Evolutionary conservation across 2,888 invertebrate genomes (phyloP), one percentile per base, ranked within the genome.

Genomic region (Steromphala cineraria): DNA sequence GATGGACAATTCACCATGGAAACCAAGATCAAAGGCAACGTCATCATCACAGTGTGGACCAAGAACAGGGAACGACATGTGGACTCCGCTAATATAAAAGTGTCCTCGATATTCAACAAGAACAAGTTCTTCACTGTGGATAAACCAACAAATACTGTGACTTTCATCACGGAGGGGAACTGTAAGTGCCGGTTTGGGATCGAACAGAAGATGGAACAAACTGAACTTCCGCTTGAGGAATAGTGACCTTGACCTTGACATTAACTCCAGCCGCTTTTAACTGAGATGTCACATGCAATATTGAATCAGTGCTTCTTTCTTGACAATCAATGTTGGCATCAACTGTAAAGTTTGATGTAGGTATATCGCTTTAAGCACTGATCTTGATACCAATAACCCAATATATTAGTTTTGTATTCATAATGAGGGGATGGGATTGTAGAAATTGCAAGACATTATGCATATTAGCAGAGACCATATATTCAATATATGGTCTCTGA

Each of bases 171-270:
- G 0, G 84, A 87, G 24, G 93, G 93, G 2, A 86, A 87, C n/a
- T 93, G 93, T 86, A 91, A 91, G 82, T 94, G 93, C 89, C 87
- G 92, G 46, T 94, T 91, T 84, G 93, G 93, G 19, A 90, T 94
- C 71, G 93, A 93, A 82, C 93, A 94, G 83, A 91, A 92, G 78
- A 92, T 94, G n/a, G 87, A 89, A 71, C 89, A 93, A 62, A 91
- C 89, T 71, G 92, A 93, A 80, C 56, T 62, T n/a, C 79, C 79
- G 13, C 55, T 79, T 36, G 77, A 53, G 21, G 77, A 55, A n/a
- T 46, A 46, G 46, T 56, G 56, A 56, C 56, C 71, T 71, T 71
- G 36, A 71, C 19, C 13, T 71, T 31, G 31, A 67, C 46, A 1
- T 13, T 10, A 13, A 13, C 46, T 46, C 10, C 46, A 10, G 7